Base-by-base conservation (phyloP, 1,140 invertebrate species). In the Drosophila pandora region DNA sequence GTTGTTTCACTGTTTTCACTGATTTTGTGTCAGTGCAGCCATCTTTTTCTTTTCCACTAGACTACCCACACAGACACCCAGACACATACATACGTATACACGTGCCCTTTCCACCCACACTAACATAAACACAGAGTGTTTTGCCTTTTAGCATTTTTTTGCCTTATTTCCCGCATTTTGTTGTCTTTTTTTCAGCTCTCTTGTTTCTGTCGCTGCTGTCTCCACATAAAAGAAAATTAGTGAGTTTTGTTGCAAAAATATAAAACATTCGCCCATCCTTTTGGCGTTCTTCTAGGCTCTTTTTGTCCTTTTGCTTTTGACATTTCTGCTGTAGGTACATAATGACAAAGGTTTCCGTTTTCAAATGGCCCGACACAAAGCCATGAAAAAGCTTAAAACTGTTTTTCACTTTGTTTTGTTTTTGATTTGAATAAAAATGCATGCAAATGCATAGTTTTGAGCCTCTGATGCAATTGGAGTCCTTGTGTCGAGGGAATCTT, bases 1-100 rank as follows among this genome's bases (percentile, higher is more conserved):
- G 56, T 56, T 78, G 56, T 45, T 79, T 55, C 62, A 74, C 47
- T 70, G 73, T 83, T 71, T 75, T 68, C 79, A 83, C 83, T 83
- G 83, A 87, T 88, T 88, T 82, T 77, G 76, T 83, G 78, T 82
- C 69, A 74, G 49, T 84, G 76, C 81, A 87, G 74, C 82, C 77
- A 85, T 85, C 81, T 81, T 85, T 85, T 87, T 87, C 83, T 82
- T 87, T 87, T 87, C 83, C 70, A 88, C 78, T 62, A 76, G 54
- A 74, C 39, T 43, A 71, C 75, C 77, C 75, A 54, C 64, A 69
- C 70, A 50, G 30, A 63, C 48, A 28, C 6, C 1, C 25, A 28
- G 2, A 28, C 25, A 28, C 25, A 28, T 28, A 28, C 25, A 28
- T 28, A 28, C 25, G 7, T 28, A 61, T 47, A 69, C 48, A 23